These are phyloP conservation scores for Sesia apiformis DNA, from an alignment of 2,888 invertebrate genomes.

Conservation along the genomic window DNA sequence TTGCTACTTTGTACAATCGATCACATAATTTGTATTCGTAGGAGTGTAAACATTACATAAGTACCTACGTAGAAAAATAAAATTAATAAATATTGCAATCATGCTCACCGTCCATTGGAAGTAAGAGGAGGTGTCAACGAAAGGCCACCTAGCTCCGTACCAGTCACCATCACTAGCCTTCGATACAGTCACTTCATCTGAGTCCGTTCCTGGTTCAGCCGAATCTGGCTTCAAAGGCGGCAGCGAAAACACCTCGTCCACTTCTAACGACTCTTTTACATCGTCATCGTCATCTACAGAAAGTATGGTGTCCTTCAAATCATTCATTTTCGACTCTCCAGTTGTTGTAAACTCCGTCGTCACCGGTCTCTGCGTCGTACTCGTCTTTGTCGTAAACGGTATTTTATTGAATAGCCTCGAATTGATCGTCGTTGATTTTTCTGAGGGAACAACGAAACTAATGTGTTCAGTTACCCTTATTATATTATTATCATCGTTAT, in stretches of 20 bases:
- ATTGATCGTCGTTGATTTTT: constrained; percentile 35
- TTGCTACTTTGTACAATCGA: neutral
- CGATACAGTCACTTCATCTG: constrained; percentile 59
- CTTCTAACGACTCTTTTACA: constrained; percentile 59
- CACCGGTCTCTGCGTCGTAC: constrained; percentile 28
- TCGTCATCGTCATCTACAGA: constrained; percentile 65
- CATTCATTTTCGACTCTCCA: constrained; percentile 41
- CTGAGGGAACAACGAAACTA: constrained; percentile 38
- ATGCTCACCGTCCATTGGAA: constrained; percentile 79
- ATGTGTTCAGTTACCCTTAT: constrained; percentile 51
- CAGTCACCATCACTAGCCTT: constrained; percentile 65
- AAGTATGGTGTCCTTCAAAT: constrained; percentile 58
- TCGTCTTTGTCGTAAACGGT: constrained; percentile 48
- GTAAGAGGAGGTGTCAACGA: constrained; percentile 78
- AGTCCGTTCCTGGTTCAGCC: constrained; percentile 32
- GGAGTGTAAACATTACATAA: neutral
- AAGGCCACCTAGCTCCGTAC: constrained; percentile 78
- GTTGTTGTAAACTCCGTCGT: constrained; percentile 34
- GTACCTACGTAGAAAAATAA: neutral
- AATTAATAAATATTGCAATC: neutral
- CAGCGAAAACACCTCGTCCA: constrained; percentile 61
- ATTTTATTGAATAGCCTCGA: constrained; percentile 50
- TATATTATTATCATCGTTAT: constrained; percentile 41
- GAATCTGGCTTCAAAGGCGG: constrained; percentile 54
- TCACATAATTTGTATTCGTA: neutral